phyloP scores from a whole-genome alignment of 2,113 vertebrate genomes.

The Cygnus atratus region DNA sequence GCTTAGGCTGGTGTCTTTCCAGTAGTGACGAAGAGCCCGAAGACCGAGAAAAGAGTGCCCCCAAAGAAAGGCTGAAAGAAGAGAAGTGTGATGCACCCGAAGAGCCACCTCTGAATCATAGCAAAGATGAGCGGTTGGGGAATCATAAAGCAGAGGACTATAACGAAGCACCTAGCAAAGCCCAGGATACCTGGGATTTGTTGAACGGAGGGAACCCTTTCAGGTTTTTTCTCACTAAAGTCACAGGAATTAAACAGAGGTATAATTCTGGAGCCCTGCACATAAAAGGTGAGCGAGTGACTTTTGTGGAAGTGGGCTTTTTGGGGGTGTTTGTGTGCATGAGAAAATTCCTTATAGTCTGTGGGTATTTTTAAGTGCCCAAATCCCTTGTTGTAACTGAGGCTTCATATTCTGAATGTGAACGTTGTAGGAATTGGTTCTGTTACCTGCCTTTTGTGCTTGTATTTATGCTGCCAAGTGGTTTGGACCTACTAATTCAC shows the following conservation, averaged over 20 bases:
- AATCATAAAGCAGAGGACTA: conserved; percentile 45
- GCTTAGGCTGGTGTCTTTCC: conserved; percentile 90
- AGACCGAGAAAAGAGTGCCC: not conserved
- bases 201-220: conserved; percentile 81
- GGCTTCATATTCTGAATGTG: not conserved
- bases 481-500: not conserved
- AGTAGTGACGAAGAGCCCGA: conserved; percentile 88
- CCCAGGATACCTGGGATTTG: conserved; percentile 83
- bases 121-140: conserved; percentile 24
- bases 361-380: not conserved
- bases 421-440: not conserved
- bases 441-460: not conserved
- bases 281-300: conserved; percentile 84
- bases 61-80: conserved; percentile 11
- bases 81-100: not conserved
- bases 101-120: not conserved
- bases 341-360: not conserved
- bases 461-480: not conserved
- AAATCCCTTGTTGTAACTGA: not conserved
- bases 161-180: conserved; percentile 66
- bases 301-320: not conserved
- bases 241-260: conserved; percentile 85
- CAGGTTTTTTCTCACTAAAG: conserved; percentile 93
- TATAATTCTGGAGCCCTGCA: conserved; percentile 91
- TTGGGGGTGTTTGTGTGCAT: not conserved